Evolutionary conservation across 2,888 invertebrate species (phyloP).

Genomic region (Timema cristinae): DNA sequence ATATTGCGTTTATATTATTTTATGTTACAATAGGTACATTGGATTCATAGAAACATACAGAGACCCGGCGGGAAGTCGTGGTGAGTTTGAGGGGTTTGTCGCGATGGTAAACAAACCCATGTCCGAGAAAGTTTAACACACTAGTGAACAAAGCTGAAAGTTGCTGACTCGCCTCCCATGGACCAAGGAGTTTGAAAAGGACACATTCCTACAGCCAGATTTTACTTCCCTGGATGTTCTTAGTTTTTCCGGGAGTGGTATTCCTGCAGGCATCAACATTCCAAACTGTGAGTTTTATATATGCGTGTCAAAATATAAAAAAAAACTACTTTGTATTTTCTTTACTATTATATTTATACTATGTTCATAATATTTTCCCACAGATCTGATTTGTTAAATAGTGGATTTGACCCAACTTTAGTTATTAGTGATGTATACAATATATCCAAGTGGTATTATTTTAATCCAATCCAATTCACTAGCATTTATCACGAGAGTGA

Average conservation of each 20-base stretch:
- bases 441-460: too few species aligned
- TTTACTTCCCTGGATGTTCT: slow-evolving; percentile 94
- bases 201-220: slow-evolving; percentile 86
- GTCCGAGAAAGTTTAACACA: slow-evolving; percentile 78
- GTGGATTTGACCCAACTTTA: too few species aligned
- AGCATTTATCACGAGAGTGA: too few species aligned
- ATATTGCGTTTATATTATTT: too few species aligned
- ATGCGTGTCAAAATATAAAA: too few species aligned
- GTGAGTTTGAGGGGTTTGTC: slow-evolving; percentile 95
- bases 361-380: too few species aligned
- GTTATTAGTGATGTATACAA: too few species aligned
- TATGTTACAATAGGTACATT: slow-evolving; percentile 58
- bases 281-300: slow-evolving; percentile 80
- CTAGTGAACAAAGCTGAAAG: slow-evolving; percentile 75
- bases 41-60: slow-evolving; percentile 92
- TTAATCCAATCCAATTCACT: too few species aligned
- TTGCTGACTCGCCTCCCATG: slow-evolving; percentile 79
- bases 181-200: slow-evolving; percentile 81
- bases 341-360: too few species aligned
- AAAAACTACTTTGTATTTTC: too few species aligned
- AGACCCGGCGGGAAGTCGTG: slow-evolving; percentile 89
- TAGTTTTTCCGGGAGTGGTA: slow-evolving; percentile 86
- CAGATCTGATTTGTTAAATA: too few species aligned
- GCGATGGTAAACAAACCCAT: slow-evolving; percentile 94
- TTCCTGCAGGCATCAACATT: slow-evolving; percentile 96